Conservation (phyloP, 2,888 invertebrate species). For the Sipha maydis region DNA sequence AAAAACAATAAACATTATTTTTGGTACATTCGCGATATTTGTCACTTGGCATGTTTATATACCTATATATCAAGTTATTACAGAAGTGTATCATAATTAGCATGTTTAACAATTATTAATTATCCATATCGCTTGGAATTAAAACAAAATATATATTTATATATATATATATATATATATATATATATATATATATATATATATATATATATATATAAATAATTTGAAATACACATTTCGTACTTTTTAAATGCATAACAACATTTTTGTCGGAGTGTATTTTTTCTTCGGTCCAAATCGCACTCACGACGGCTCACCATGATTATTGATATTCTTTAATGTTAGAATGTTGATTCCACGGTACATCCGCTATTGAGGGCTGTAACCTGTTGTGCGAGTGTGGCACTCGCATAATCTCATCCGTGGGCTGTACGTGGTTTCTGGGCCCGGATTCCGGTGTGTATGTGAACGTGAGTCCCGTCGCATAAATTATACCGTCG, state of each 20-base stretch:
- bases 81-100: not conserved
- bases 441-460: constrained; percentile 96
- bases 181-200: too few species aligned
- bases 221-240: not conserved
- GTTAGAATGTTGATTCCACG: constrained; percentile 52
- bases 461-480: constrained; percentile 99
- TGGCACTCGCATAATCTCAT: constrained; percentile 77
- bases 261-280: not conserved
- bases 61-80: not conserved
- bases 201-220: too few species aligned
- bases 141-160: not conserved
- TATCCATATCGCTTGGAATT: not conserved
- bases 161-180: too few species aligned
- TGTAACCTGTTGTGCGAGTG: constrained; percentile 49
- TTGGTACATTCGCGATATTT: not conserved
- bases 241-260: not conserved
- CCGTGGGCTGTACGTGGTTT: constrained; percentile 84
- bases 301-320: not conserved
- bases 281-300: constrained; percentile 17
- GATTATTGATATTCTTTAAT: constrained; percentile 48
- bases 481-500: constrained; percentile 98
- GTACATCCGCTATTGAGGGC: constrained; percentile 38
- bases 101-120: not conserved
- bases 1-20: not conserved
- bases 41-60: not conserved